Evolutionary conservation across 2,888 invertebrate species (phyloP).

Genomic region (Epistrophe grossulariae): DNA sequence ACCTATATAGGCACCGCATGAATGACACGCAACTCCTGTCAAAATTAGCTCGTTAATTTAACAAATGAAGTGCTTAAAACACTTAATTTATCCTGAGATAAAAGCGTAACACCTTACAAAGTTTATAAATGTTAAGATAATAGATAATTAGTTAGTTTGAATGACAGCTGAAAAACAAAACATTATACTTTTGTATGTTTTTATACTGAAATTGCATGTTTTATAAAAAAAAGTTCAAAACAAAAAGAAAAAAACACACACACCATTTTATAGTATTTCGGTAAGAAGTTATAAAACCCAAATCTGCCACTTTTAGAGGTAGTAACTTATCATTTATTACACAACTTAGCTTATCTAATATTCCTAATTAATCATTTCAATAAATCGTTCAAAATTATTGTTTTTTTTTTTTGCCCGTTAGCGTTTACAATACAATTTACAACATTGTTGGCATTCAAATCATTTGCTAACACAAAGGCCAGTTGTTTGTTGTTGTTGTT

Average conservation of each 20-base stretch:
- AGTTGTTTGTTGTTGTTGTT: background rate
- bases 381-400: conserved; percentile 43
- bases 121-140: conserved; percentile 1
- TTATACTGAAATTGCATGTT: background rate
- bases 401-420: conserved; percentile 1
- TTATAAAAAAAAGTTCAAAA: background rate
- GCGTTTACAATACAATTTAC: conserved; percentile 60
- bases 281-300: background rate
- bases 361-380: conserved; percentile 52
- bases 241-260: background rate
- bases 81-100: background rate
- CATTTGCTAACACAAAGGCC: conserved; percentile 68
- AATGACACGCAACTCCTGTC: conserved; percentile 26
- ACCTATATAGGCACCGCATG: background rate
- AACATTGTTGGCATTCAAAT: conserved; percentile 67
- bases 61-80: conserved; percentile 10
- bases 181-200: background rate
- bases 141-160: background rate
- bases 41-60: conserved; percentile 9
- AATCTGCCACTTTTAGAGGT: background rate
- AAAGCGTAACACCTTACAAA: conserved; percentile 10
- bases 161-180: background rate
- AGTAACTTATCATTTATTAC: conserved; percentile 12
- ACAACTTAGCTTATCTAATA: background rate
- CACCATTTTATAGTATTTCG: background rate